Evolutionary conservation across 2,113 vertebrate genomes (phyloP).

Genomic region (Ctenodactylus gundi): DNA sequence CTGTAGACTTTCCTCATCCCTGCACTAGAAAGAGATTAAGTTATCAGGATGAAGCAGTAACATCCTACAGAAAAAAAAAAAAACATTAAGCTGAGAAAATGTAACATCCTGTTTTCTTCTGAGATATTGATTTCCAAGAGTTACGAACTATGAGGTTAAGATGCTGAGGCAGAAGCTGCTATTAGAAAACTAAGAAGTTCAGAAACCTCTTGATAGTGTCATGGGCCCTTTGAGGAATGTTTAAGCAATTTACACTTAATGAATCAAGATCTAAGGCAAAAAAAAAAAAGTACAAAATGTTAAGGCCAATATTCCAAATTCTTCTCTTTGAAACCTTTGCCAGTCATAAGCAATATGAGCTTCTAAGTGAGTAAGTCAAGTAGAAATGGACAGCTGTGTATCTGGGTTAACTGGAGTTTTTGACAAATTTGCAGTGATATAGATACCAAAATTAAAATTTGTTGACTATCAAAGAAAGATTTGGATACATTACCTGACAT

Average conservation of each 20-base stretch:
- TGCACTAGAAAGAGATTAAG: background rate
- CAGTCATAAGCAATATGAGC: background rate
- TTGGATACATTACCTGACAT: background rate
- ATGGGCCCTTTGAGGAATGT: no score
- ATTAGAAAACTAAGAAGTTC: background rate
- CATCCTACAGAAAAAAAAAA: background rate
- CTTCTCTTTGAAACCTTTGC: background rate
- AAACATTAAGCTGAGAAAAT: background rate
- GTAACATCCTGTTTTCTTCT: background rate
- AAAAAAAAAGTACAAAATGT: background rate
- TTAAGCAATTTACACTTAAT: background rate
- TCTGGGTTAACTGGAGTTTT: background rate
- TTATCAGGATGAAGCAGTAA: background rate
- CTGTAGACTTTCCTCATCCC: no score
- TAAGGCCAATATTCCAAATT: background rate
- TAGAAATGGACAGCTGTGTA: background rate
- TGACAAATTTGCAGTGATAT: background rate
- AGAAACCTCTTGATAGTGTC: background rate
- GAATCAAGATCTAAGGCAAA: background rate
- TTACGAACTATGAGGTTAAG: background rate
- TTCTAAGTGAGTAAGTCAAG: background rate
- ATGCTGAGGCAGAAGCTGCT: background rate
- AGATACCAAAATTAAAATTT: background rate
- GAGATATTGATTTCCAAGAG: background rate
- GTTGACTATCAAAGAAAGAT: background rate